These are phyloP conservation scores for Pteronotus mesoamericanus DNA, from an alignment of 2,797 vertebrate species.

Conservation along the genomic window DNA sequence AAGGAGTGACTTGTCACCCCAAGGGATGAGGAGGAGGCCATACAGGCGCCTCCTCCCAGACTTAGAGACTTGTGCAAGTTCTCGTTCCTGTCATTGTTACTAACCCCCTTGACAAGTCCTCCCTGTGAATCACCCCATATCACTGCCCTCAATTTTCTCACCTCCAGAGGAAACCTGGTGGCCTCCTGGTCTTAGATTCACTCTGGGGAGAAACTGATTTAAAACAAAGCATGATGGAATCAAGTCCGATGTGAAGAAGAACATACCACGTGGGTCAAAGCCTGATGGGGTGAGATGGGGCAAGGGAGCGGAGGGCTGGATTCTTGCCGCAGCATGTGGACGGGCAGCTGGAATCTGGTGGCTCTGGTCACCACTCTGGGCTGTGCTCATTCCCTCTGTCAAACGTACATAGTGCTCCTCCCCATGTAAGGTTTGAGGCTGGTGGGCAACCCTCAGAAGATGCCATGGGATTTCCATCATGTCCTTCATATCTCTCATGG, in stretches of 20 bases:
- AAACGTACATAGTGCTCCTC: fast-evolving
- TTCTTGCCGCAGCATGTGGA: not conserved
- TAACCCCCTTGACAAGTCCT: fast-evolving
- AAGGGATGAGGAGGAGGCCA: no score
- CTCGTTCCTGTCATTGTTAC: not conserved
- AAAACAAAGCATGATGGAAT: not conserved
- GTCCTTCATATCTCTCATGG: fast-evolving
- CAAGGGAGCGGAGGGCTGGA: not conserved
- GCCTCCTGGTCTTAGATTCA: not conserved
- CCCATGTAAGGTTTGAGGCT: not conserved
- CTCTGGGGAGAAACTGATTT: not conserved
- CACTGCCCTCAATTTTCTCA: not conserved
- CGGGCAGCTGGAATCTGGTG: fast-evolving
- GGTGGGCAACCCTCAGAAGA: not conserved
- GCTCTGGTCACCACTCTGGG: not conserved
- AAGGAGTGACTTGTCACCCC: no score
- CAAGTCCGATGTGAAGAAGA: not conserved
- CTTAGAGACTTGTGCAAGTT: not conserved
- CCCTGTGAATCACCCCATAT: not conserved
- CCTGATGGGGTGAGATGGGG: not conserved
- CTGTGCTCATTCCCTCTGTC: fast-evolving
- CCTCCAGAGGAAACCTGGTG: not conserved
- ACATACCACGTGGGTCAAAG: not conserved
- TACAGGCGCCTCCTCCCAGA: fast-evolving
- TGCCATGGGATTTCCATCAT: not conserved